These are phyloP conservation scores for Drosophila malerkotliana DNA, from an alignment of 1,140 invertebrate genomes.

Conservation along the genomic window DNA sequence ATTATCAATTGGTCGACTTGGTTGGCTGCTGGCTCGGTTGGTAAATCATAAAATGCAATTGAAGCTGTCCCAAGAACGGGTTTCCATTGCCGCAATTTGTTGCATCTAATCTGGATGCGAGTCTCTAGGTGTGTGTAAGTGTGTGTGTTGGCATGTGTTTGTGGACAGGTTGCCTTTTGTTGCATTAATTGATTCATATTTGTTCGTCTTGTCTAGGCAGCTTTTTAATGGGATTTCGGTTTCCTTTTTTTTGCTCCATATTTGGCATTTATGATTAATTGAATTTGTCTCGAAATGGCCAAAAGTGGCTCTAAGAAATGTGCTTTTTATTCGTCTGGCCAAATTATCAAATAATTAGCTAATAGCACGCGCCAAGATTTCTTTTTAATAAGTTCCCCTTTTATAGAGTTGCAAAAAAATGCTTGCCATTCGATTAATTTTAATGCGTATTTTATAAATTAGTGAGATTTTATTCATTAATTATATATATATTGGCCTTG, in stretches of 20 bases:
- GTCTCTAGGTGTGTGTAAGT: slow-evolving; percentile 10
- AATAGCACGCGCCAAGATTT: slow-evolving; percentile 28
- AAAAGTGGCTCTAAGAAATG: slow-evolving; percentile 21
- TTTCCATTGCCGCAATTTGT: slow-evolving; percentile 66
- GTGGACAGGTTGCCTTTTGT: slow-evolving; percentile 70
- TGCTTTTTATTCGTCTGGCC: slow-evolving; percentile 30
- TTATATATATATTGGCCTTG: not conserved
- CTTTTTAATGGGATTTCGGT: slow-evolving; percentile 59
- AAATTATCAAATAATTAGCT: slow-evolving; percentile 52
- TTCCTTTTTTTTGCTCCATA: slow-evolving; percentile 54
- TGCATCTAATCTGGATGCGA: slow-evolving; percentile 27
- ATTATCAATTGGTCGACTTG: slow-evolving; percentile 67
- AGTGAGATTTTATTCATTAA: slow-evolving; percentile 10
- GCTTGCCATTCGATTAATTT: not conserved
- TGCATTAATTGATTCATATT: slow-evolving; percentile 80
- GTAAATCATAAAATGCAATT: slow-evolving; percentile 73
- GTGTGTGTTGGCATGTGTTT: slow-evolving; percentile 2
- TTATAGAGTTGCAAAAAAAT: slow-evolving; percentile 18
- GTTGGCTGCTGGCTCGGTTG: slow-evolving; percentile 32
- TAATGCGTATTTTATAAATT: slow-evolving; percentile 24
- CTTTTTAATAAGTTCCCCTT: slow-evolving; percentile 25
- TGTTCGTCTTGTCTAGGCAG: slow-evolving; percentile 54
- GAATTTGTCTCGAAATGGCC: slow-evolving; percentile 57
- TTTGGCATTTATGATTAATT: slow-evolving; percentile 72
- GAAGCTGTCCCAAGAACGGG: slow-evolving; percentile 73